Evolutionary conservation across 2,797 vertebrate species (phyloP).

Genomic region (Philypnodon macrostomus): DNA sequence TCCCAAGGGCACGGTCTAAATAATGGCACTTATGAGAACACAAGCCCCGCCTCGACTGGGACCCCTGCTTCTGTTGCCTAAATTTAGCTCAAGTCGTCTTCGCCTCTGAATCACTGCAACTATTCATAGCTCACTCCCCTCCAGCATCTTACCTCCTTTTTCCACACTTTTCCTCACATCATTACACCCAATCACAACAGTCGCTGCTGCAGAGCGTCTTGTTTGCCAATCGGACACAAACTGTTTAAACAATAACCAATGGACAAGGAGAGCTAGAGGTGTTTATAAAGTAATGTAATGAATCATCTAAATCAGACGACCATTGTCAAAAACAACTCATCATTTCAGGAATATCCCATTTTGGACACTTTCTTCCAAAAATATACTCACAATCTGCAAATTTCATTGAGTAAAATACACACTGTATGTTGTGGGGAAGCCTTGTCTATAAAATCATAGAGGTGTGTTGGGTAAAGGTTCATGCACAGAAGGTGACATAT

Average conservation of each 20-base stretch:
- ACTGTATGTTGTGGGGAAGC: neutral
- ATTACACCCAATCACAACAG: conserved; percentile 24
- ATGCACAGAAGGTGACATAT: conserved; percentile 6
- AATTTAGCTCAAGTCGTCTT: conserved; percentile 48
- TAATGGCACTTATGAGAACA: conserved; percentile 58
- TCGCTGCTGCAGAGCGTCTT: conserved; percentile 28
- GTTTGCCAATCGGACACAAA: neutral
- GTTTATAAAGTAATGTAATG: too few relatives aligned
- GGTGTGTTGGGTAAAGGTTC: neutral
- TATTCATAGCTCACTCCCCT: conserved; percentile 62
- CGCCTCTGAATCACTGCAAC: conserved; percentile 69
- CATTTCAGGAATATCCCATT: too few relatives aligned
- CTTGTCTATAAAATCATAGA: neutral
- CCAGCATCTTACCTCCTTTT: conserved; percentile 69
- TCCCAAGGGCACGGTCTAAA: too few relatives aligned
- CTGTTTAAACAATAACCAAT: too few relatives aligned
- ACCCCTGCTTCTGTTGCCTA: conserved; percentile 51
- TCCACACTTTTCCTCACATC: conserved; percentile 65
- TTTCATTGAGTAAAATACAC: too few relatives aligned
- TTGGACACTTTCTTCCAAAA: too few relatives aligned
- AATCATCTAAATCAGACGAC: too few relatives aligned
- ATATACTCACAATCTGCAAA: too few relatives aligned
- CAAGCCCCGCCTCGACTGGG: conserved; percentile 66
- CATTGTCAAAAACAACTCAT: too few relatives aligned
- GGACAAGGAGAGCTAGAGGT: too few relatives aligned